Evolutionary conservation across 2,888 invertebrate genomes (phyloP).

Genomic region (Tachina lurida): DNA sequence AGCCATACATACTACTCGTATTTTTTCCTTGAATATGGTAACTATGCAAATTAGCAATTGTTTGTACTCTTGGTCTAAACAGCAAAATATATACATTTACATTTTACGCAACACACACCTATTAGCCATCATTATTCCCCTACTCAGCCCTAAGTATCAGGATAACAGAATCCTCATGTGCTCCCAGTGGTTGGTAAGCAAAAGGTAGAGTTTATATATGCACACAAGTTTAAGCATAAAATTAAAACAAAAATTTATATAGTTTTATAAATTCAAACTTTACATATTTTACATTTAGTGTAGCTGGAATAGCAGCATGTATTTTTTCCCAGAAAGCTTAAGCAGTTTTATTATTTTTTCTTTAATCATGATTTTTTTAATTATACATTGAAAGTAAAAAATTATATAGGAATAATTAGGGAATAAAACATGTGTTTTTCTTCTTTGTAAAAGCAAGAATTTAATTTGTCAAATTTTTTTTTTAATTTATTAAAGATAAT

Average conservation of each 20-base stretch:
- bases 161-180: neutral
- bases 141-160: neutral
- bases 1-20: neutral
- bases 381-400: neutral
- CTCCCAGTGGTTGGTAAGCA: neutral
- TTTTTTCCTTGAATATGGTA: neutral
- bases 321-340: constrained; percentile 25
- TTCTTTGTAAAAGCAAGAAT: too few species aligned
- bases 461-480: too few species aligned
- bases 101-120: constrained; percentile 16
- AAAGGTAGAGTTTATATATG: constrained; percentile 14
- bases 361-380: neutral
- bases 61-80: constrained; percentile 30
- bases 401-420: too few species aligned
- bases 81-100: constrained; percentile 33
- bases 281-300: neutral
- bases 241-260: constrained; percentile 1
- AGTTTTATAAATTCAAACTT: neutral
- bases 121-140: constrained; percentile 5
- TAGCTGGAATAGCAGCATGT: neutral
- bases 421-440: too few species aligned
- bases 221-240: neutral
- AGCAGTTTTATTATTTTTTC: constrained; percentile 5
- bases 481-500: too few species aligned
- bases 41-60: constrained; percentile 55